Evolutionary conservation across 2,888 invertebrate genomes (phyloP).

Genomic region (Drosophila leonis): DNA sequence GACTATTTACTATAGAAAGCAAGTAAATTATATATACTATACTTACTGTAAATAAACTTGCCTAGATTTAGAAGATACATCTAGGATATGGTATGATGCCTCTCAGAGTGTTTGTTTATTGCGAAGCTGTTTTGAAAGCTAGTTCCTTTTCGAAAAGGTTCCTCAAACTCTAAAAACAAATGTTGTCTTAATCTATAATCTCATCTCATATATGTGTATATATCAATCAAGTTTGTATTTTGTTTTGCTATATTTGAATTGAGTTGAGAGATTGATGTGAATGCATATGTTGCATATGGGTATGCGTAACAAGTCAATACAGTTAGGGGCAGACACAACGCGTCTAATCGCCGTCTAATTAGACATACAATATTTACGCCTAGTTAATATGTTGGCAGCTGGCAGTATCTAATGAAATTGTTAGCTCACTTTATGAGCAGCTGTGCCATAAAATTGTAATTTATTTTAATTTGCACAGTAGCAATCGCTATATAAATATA

Average conservation of each 20-base stretch:
- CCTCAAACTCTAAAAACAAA: not conserved
- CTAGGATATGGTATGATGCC: not conserved
- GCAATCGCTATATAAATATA: slow-evolving; percentile 19
- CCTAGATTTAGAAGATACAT: not conserved
- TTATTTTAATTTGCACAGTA: slow-evolving; percentile 68
- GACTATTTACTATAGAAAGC: not conserved
- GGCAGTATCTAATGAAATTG: slow-evolving; percentile 68
- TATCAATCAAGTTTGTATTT: slow-evolving; percentile 7
- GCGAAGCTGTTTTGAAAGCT: not conserved
- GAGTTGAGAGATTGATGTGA: slow-evolving; percentile 7
- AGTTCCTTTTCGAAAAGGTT: slow-evolving; percentile 1
- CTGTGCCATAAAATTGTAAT: slow-evolving; percentile 73
- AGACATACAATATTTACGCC: slow-evolving; percentile 49
- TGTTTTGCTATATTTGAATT: not conserved
- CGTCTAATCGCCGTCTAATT: slow-evolving; percentile 31
- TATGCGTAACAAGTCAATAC: slow-evolving; percentile 29
- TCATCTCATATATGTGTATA: not conserved
- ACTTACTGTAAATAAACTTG: not conserved
- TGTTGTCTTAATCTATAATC: slow-evolving; percentile 3
- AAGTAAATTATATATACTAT: not conserved
- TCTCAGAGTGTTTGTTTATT: not conserved
- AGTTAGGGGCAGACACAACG: slow-evolving; percentile 15
- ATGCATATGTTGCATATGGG: slow-evolving; percentile 11
- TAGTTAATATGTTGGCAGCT: slow-evolving; percentile 41
- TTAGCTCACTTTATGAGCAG: slow-evolving; percentile 71